A percentile compares a stretch with the other conserved stretches of the same genome.
These are phyloP conservation scores for Tortrix viridana DNA, from an alignment of 2,888 invertebrate genomes.

Conservation along the genomic window DNA sequence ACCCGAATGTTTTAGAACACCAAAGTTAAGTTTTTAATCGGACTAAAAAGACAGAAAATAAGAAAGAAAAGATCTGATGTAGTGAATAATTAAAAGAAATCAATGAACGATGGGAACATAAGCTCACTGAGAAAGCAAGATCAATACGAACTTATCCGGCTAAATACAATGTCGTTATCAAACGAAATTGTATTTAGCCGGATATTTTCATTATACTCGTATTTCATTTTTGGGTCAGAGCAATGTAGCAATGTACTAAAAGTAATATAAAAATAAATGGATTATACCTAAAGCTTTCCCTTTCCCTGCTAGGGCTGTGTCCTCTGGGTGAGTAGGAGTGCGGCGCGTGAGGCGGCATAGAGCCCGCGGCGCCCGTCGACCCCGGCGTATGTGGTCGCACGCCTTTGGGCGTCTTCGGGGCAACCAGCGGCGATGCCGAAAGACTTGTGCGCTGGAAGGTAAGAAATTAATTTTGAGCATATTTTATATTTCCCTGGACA, in stretches of 20 bases:
- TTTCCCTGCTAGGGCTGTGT: constrained; percentile 91
- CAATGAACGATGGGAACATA: too few species aligned
- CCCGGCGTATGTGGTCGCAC: constrained; percentile 78
- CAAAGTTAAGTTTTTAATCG: too few species aligned
- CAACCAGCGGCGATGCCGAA: constrained; percentile 79
- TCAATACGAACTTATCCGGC: too few species aligned
- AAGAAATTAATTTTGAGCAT: neutral
- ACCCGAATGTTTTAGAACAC: too few species aligned
- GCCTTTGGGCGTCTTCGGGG: constrained; percentile 79
- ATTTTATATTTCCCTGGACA: neutral
- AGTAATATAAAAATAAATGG: constrained; percentile 10
- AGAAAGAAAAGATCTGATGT: too few species aligned
- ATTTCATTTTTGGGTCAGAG: too few species aligned
- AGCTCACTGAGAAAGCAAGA: too few species aligned
- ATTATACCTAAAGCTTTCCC: constrained; percentile 93
- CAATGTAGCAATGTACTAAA: neutral
- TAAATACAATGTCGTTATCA: too few species aligned
- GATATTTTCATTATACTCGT: too few species aligned
- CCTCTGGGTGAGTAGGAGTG: constrained; percentile 90
- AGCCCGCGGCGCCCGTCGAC: constrained; percentile 71
- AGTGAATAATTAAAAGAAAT: neutral
- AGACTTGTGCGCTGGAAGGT: constrained; percentile 70
- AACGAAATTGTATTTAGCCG: too few species aligned
- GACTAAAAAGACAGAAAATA: too few species aligned
- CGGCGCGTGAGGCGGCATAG: constrained; percentile 62